Evolutionary conservation across 2,113 vertebrate genomes (phyloP).

Genomic region (Trinectes maculatus): DNA sequence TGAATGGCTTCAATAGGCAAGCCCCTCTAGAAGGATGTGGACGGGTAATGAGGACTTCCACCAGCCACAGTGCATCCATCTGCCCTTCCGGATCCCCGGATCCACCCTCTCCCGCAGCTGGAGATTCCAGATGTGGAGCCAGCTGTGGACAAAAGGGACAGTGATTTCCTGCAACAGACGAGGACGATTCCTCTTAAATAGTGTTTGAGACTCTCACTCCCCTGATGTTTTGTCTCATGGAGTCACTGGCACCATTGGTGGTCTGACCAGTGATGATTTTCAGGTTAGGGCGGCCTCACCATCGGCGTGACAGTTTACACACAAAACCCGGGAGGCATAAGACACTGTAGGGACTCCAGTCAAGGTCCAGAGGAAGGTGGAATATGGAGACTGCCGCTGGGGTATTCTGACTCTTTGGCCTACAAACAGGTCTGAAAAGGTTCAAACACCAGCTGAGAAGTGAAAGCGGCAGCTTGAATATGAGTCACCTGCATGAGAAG

Average conservation of each 20-base stretch:
- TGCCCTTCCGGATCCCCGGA: constrained; percentile 36
- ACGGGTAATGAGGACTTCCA: constrained; percentile 71
- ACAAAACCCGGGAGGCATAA: constrained; percentile 41
- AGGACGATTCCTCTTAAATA: constrained; percentile 41
- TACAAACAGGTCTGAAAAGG: constrained; percentile 53
- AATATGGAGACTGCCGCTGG: constrained; percentile 52
- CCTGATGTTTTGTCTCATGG: constrained; percentile 30
- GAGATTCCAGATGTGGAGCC: constrained; percentile 73
- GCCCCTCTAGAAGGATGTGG: constrained; percentile 57
- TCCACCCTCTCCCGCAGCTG: constrained; percentile 58
- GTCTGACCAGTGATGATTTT: constrained; percentile 50
- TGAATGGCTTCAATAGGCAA: constrained; percentile 66
- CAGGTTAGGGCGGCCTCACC: constrained; percentile 40
- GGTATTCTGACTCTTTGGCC: constrained; percentile 57
- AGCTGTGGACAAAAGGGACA: constrained; percentile 49
- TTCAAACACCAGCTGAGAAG: constrained; percentile 61
- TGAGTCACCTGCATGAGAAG: constrained; percentile 51
- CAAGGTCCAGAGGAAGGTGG: constrained; percentile 60
- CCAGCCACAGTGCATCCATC: constrained; percentile 61
- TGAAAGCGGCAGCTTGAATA: constrained; percentile 63
- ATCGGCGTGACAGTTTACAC: constrained; percentile 59
- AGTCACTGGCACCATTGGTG: constrained; percentile 66
- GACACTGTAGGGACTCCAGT: constrained; percentile 55
- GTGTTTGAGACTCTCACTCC: constrained; percentile 1
- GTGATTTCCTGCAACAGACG: constrained; percentile 43